These are phyloP conservation scores for Limnodromus scolopaceus DNA, from an alignment of 2,797 vertebrate genomes.

Conservation along the genomic window DNA sequence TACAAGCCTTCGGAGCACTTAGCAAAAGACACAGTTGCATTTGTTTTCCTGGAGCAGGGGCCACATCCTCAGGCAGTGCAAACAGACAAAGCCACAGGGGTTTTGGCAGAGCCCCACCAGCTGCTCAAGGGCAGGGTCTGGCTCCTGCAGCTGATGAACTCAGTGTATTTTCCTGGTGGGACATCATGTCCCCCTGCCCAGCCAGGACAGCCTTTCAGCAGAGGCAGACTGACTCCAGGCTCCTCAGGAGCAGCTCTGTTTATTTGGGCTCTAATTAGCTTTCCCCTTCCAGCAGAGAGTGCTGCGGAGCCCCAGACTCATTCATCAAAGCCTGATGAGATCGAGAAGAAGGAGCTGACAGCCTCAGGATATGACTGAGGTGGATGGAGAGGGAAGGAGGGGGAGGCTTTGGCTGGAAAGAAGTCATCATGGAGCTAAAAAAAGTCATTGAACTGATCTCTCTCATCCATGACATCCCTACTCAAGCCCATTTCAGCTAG, in stretches of 20 bases:
- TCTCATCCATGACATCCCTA: not conserved
- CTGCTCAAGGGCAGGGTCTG: not conserved
- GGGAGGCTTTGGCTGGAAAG: not conserved
- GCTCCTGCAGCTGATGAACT: not conserved
- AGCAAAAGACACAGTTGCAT: not conserved
- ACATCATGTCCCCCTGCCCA: not conserved
- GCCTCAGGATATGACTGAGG: not conserved
- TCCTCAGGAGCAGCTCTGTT: not conserved
- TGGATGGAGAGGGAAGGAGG: not conserved
- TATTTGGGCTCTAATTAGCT: not conserved
- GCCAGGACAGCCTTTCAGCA: not conserved
- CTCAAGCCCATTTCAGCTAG: not conserved
- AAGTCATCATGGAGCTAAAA: not conserved
- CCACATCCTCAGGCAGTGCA: rapidly evolving
- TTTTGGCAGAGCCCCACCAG: not conserved
- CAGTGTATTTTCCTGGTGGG: not conserved
- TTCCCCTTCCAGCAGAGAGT: not conserved
- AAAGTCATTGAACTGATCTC: not conserved
- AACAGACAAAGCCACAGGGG: not conserved
- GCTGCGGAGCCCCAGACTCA: not conserved
- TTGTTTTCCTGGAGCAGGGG: not conserved
- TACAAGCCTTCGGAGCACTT: not conserved
- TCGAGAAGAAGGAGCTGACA: not conserved
- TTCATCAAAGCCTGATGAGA: not conserved
- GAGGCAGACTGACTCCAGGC: not conserved